Evolutionary conservation across 1,140 invertebrate species (phyloP), one percentile per base, ranked within the genome.

Genomic region (Oncopodura yosiiana): DNA sequence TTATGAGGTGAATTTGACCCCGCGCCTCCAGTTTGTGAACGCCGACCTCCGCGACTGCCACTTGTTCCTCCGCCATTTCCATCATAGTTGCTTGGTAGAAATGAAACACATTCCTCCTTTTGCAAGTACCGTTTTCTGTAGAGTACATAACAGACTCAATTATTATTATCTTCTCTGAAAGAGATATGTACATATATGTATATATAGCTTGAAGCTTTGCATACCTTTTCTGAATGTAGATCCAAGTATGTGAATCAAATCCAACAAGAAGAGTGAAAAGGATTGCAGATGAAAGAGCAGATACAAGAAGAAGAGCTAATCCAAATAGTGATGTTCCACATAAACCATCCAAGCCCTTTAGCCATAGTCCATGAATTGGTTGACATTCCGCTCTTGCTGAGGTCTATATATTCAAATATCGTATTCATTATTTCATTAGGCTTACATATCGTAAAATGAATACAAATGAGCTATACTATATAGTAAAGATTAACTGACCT

Each of bases 241-340:
- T 94, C 91, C 91, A 95, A 1, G 89, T 91, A 66, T 94, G 89
- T 18, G 89, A 94, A 66, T 93, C 89, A 23, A 94, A 81, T 79
- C 90, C 88, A 24, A 94, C 90, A 49, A 94, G 80, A 14, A 91
- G 79, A 0, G 90, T 93, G 68, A 94, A 84, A 56, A 94, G 76
- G 41, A 94, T 77, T 26, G 89, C 90, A 46, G 87, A 84, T 21
- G 82, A 78, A 23, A 86, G 77, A 49, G 87, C 84, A 3, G 89
- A 88, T 36, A 87, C 68, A 30, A 95, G 74, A 78, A 94, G 87
- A 38, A 93, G 79, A 2, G 82, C 75, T 63, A 92, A 67, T 48
- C 90, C 88, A 66, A 61, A 58, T 9, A 63, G 49, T 29, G 55
- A 56, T 6, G 49, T 48, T 16, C 45, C 50, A 37, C 62, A 63